Evolutionary conservation across 2,113 vertebrate species (phyloP).

Genomic region (Strix aluco): DNA sequence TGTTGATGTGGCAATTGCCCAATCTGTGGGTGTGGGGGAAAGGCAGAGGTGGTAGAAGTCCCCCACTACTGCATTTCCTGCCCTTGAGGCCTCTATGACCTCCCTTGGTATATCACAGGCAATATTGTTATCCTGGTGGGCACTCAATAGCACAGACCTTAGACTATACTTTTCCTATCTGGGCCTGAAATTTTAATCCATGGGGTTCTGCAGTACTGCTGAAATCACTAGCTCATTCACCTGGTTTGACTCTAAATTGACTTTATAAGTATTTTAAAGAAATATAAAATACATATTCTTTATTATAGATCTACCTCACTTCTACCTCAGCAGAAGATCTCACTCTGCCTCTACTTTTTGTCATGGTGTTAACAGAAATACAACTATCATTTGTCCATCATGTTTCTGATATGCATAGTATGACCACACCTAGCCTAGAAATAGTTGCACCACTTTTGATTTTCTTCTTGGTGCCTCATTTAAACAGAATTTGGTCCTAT

Average conservation of each 20-base stretch:
- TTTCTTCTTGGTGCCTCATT: not conserved
- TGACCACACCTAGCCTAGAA: not conserved
- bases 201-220: not conserved
- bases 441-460: not conserved
- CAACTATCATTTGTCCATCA: not conserved
- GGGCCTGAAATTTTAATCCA: not conserved
- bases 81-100: not conserved
- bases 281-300: not conserved
- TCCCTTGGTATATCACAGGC: not conserved
- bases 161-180: not conserved
- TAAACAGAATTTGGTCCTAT: not conserved
- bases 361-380: not conserved
- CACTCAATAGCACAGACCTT: not conserved
- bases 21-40: not conserved
- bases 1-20: not conserved
- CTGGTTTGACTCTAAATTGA: not conserved
- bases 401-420: not conserved
- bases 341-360: not conserved
- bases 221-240: not conserved
- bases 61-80: not conserved
- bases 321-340: not conserved
- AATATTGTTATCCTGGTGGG: not conserved
- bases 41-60: not conserved
- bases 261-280: not conserved
- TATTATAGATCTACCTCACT: not conserved